These are phyloP conservation scores for Antennarius striatus DNA, from an alignment of 2,113 vertebrate species.

Conservation along the genomic window DNA sequence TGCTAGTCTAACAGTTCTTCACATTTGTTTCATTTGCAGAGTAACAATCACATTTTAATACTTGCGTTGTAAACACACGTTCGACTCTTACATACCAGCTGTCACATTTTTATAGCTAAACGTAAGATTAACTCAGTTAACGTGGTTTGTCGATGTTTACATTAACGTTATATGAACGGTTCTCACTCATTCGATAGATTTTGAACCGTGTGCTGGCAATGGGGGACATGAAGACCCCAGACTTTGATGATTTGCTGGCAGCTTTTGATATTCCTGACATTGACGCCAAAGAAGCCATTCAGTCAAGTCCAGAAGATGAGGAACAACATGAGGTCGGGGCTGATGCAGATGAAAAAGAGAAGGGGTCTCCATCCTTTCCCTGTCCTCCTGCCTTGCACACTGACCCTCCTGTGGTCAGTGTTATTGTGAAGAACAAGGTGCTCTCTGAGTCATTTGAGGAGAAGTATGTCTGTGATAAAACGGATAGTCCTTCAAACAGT, in stretches of 20 bases:
- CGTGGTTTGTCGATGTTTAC: background rate
- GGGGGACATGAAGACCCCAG: slow-evolving; percentile 99
- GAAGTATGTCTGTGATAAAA: slow-evolving; percentile 15
- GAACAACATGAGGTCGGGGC: slow-evolving; percentile 60
- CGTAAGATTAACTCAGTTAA: background rate
- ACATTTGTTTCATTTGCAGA: too few relatives aligned
- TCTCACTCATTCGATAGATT: slow-evolving; percentile 54
- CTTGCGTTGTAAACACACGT: background rate
- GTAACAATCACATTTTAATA: too few relatives aligned
- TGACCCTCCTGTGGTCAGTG: slow-evolving; percentile 88
- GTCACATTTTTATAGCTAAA: background rate
- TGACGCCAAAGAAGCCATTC: slow-evolving; percentile 94
- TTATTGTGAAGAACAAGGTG: slow-evolving; percentile 95
- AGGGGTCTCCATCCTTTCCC: slow-evolving; percentile 59
- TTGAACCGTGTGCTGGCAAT: slow-evolving; percentile 76
- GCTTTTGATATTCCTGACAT: slow-evolving; percentile 98
- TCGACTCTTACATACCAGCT: background rate
- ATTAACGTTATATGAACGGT: background rate
- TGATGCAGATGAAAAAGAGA: slow-evolving; percentile 55
- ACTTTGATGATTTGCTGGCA: slow-evolving; percentile 96
- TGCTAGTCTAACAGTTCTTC: too few relatives aligned
- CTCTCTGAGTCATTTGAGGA: slow-evolving; percentile 82
- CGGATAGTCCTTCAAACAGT: slow-evolving; percentile 16
- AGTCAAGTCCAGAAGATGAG: slow-evolving; percentile 83
- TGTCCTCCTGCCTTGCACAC: slow-evolving; percentile 55